Percentiles rank a stretch among this genome's conserved stretches.
Evolutionary conservation across 2,888 invertebrate genomes (phyloP).

Genomic region (Harpalus rubripes): DNA sequence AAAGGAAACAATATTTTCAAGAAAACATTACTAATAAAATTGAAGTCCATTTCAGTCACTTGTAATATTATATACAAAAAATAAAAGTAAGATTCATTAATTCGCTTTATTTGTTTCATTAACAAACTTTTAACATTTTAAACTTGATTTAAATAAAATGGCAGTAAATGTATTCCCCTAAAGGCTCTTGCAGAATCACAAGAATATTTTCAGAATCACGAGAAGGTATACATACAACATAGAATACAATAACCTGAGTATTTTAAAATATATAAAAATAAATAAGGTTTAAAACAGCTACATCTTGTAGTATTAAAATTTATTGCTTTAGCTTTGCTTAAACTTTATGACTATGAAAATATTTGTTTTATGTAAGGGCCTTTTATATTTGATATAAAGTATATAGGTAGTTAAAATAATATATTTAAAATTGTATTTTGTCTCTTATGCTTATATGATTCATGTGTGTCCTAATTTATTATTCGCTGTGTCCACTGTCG

Average conservation of each 20-base stretch:
- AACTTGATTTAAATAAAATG: constrained; percentile 23
- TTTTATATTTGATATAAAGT: constrained; percentile 9
- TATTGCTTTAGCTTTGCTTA: constrained; percentile 12
- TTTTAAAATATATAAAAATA: constrained; percentile 9
- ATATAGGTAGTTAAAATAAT: constrained; percentile 20
- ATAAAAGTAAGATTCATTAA: constrained; percentile 13
- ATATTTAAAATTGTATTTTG: constrained; percentile 22
- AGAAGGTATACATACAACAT: background rate
- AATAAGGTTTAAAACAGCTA: background rate
- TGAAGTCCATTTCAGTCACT: no score
- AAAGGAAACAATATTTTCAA: no score
- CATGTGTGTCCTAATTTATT: background rate
- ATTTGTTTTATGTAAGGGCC: constrained; percentile 27
- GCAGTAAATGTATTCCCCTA: constrained; percentile 34
- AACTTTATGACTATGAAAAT: constrained; percentile 37
- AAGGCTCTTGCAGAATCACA: constrained; percentile 44
- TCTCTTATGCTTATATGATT: background rate
- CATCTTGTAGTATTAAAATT: constrained; percentile 10
- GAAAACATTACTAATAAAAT: no score
- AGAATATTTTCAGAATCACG: constrained; percentile 36
- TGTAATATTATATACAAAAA: background rate
- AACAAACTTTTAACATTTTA: constrained; percentile 37
- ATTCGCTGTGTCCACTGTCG: constrained; percentile 7
- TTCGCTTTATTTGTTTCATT: constrained; percentile 42
- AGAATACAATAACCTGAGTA: background rate